Percentiles rank a stretch among this genome's conserved stretches.
Conservation (phyloP, 2,888 invertebrate genomes). For the Acholoe squamosa region DNA sequence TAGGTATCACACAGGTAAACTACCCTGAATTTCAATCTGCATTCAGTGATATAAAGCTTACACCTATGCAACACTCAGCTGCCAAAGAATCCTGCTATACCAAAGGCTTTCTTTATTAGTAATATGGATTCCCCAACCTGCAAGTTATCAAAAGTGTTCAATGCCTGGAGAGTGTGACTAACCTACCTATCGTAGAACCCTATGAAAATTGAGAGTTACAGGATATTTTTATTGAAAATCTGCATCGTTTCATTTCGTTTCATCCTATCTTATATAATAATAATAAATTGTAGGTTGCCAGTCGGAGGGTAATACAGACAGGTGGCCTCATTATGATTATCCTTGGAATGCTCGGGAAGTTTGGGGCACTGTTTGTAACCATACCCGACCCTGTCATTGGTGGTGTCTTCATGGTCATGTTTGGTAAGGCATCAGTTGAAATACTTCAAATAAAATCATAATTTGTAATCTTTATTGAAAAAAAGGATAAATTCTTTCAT, state of each 20-base stretch:
- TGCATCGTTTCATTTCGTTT: neutral
- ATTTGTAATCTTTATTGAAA: neutral
- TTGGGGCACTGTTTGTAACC: conserved; percentile 84
- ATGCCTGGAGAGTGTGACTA: neutral
- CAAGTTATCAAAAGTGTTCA: neutral
- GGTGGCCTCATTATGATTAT: conserved; percentile 81
- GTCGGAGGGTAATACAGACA: conserved; percentile 80
- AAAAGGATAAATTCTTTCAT: neutral
- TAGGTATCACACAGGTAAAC: conserved; percentile 92
- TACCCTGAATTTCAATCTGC: no score
- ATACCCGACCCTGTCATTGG: conserved; percentile 85
- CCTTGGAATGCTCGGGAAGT: conserved; percentile 84
- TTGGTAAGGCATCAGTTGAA: conserved; percentile 75
- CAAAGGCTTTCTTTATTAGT: neutral
- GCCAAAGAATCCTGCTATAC: no score
- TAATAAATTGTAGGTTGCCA: conserved; percentile 77
- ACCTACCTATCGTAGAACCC: neutral
- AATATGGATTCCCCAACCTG: neutral
- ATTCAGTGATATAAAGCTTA: no score
- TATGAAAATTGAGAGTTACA: neutral
- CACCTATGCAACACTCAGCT: no score
- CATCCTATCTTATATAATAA: neutral
- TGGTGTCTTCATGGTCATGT: conserved; percentile 80
- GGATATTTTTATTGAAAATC: neutral
- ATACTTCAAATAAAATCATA: neutral